These are phyloP conservation scores for Drosophila tani DNA, from an alignment of 1,140 invertebrate genomes.

Conservation along the genomic window DNA sequence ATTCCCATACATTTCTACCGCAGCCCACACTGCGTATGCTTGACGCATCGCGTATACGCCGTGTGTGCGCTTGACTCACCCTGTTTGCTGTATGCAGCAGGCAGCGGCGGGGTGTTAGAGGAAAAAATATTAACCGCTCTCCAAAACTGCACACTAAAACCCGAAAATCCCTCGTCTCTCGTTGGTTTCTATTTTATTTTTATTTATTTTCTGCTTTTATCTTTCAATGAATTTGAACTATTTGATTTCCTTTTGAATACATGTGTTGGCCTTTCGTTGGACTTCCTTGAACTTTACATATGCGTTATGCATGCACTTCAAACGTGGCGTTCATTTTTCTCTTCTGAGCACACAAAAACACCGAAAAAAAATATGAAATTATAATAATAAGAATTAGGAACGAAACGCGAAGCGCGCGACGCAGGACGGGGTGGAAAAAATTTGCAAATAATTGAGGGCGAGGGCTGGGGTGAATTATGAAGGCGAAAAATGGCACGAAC, in stretches of 20 bases:
- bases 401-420: too few relatives aligned
- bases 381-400: slow-evolving; percentile 31
- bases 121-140: slow-evolving; percentile 47
- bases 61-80: slow-evolving; percentile 62
- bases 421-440: too few relatives aligned
- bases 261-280: slow-evolving; percentile 25
- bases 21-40: slow-evolving; percentile 48
- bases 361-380: slow-evolving; percentile 10
- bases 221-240: slow-evolving; percentile 7
- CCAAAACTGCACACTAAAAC: slow-evolving; percentile 28
- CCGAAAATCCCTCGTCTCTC: slow-evolving; percentile 23
- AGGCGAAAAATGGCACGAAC: slow-evolving; percentile 58
- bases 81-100: slow-evolving; percentile 79
- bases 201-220: background rate
- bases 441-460: slow-evolving; percentile 7
- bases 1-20: slow-evolving; percentile 4
- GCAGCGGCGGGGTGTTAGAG: slow-evolving; percentile 51
- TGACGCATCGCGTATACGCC: slow-evolving; percentile 59
- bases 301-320: slow-evolving; percentile 37
- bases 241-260: slow-evolving; percentile 1
- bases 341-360: slow-evolving; percentile 28
- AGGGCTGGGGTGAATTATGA: slow-evolving; percentile 40
- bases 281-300: slow-evolving; percentile 43
- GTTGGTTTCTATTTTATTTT: slow-evolving; percentile 1
- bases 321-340: slow-evolving; percentile 66